Conservation (phyloP, 2,888 invertebrate genomes). For the Cephonodes hylas region DNA sequence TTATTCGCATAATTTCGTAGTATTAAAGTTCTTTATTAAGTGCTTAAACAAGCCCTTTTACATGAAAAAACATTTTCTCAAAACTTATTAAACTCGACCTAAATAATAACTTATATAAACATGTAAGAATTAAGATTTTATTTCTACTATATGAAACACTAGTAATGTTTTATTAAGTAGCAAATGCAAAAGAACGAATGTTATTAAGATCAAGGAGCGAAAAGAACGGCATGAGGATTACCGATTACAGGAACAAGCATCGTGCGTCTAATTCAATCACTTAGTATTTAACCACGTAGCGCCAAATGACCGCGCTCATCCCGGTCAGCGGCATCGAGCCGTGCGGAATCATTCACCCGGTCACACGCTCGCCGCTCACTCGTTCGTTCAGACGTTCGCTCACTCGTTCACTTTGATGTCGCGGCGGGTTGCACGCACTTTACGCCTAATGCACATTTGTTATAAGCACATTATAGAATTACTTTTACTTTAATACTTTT, state of each 20-base stretch:
- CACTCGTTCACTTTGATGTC: conserved; percentile 69
- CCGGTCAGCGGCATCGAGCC: conserved; percentile 63
- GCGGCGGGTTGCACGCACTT: conserved; percentile 62
- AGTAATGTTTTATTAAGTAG: too few species aligned
- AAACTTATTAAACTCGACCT: not conserved
- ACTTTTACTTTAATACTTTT: conserved; percentile 29
- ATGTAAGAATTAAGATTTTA: not conserved
- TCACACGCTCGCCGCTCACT: conserved; percentile 54
- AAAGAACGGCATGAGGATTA: conserved; percentile 2
- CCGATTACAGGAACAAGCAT: conserved; percentile 16
- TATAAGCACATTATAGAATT: conserved; percentile 49
- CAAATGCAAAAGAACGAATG: too few species aligned
- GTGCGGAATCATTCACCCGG: conserved; percentile 64
- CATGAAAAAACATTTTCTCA: not conserved
- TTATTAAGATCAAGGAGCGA: too few species aligned
- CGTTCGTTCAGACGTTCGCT: conserved; percentile 49
- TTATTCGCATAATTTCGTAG: conserved; percentile 1
- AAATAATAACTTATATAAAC: not conserved
- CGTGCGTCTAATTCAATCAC: conserved; percentile 14
- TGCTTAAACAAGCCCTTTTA: not conserved
- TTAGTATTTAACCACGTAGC: conserved; percentile 12
- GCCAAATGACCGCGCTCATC: conserved; percentile 36
- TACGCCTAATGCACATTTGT: conserved; percentile 54
- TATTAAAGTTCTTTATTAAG: not conserved
- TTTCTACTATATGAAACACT: too few species aligned